Evolutionary conservation across 2,113 vertebrate species (phyloP), one percentile per base, ranked within the genome.

Genomic region (Oreochromis aureus): DNA sequence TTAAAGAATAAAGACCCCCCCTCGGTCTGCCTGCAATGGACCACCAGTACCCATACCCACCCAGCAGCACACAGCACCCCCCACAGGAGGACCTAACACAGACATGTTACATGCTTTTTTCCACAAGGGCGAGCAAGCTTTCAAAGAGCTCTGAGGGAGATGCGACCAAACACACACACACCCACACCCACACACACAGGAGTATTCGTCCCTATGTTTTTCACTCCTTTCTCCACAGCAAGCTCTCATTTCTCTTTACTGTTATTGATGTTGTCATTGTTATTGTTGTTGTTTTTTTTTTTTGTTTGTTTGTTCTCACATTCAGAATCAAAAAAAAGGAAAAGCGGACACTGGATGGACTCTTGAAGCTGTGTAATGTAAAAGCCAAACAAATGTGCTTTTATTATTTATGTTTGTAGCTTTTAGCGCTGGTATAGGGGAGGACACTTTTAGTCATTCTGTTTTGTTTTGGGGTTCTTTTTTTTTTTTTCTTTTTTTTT

Each of bases 291-390:
- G 6, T 24, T 24, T 24, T 5, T 6, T 24, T 7, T 9, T 1
- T 1, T 18, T 10, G 6, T 41, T 73, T 87, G 85, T 92, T 87
- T 90, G 69, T 93, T 93, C 82, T 95, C 87, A 90, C 83, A 86
- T 92, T 93, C 90, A 92, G 86, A 92, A 93, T 93, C 88, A 90
- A 90, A 91, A 92, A 94, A 48, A 73, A 73, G 91, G 93, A 95
- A 94, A 95, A 94, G 92, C 86, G 95, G 95, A 96, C 96, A 97
- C 97, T 97, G 96, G 97, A 97, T 96, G 95, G 92, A 96, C 95
- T 96, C 92, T 95, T 94, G 89, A 96, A 96, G 91, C 94, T 93
- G 93, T 95, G 94, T 95, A 93, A 95, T 93, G 85, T 94, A 93
- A 94, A 96, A 96, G 96, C 96, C 96, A 96, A 97, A 95, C 91